Conservation (phyloP, 2,888 invertebrate genomes). For the Phanerotoma sp. region DNA sequence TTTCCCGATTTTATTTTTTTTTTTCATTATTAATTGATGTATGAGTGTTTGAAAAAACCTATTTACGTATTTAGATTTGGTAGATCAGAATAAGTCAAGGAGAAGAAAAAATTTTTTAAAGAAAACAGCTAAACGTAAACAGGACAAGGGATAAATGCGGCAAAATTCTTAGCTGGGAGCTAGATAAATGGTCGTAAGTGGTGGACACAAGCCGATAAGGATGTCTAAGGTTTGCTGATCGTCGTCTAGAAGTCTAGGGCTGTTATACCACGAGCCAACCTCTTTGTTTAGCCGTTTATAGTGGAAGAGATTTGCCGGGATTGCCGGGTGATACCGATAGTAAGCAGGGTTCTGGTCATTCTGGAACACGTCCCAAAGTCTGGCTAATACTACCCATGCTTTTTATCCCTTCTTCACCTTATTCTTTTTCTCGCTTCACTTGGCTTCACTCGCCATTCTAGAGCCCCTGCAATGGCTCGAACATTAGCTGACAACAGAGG, state of each 20-base stretch:
- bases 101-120: neutral
- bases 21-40: too few relatives aligned
- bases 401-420: conserved; percentile 23
- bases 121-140: neutral
- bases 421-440: conserved; percentile 24
- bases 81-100: too few relatives aligned
- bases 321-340: conserved; percentile 50
- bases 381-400: conserved; percentile 42
- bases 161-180: conserved; percentile 37
- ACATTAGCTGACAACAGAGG: conserved; percentile 56
- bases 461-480: conserved; percentile 47
- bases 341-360: conserved; percentile 19
- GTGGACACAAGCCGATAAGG: conserved; percentile 56
- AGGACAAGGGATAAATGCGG: conserved; percentile 11
- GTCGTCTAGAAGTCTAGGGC: conserved; percentile 24
- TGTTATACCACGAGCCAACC: conserved; percentile 51
- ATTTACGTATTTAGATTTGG: too few relatives aligned
- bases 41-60: too few relatives aligned
- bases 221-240: conserved; percentile 24
- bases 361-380: conserved; percentile 28
- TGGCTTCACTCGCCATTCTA: conserved; percentile 34
- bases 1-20: too few relatives aligned
- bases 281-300: conserved; percentile 59
- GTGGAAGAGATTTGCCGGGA: conserved; percentile 57
- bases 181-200: conserved; percentile 55